Evolutionary conservation across 2,888 invertebrate genomes (phyloP).

Genomic region (Nemoura dubitans): DNA sequence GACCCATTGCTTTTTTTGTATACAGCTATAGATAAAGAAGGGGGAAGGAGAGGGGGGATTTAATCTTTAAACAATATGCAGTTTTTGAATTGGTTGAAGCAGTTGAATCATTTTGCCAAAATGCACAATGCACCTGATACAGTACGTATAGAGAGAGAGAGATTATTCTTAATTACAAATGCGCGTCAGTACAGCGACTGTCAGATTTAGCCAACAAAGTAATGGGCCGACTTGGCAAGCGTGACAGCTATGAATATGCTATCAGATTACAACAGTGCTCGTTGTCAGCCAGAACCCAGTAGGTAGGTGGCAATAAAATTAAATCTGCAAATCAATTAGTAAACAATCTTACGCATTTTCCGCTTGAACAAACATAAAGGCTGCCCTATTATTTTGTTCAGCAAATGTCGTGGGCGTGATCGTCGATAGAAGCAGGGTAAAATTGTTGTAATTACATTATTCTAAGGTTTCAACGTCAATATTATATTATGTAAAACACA

Average conservation of each 20-base stretch:
- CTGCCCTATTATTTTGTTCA: not conserved
- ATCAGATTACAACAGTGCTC: not conserved
- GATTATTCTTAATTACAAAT: no score
- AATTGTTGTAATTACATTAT: not conserved
- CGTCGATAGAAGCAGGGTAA: not conserved
- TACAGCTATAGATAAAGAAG: no score
- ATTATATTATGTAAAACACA: slow-evolving; percentile 7
- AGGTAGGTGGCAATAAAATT: not conserved
- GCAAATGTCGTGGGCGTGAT: not conserved
- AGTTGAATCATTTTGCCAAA: no score
- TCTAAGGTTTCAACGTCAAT: not conserved
- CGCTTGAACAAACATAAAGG: not conserved
- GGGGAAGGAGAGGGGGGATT: no score
- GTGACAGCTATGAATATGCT: not conserved
- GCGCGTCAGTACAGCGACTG: not conserved
- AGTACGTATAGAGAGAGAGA: no score
- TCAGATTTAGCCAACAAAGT: not conserved
- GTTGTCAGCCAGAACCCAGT: not conserved
- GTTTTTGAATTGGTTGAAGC: no score
- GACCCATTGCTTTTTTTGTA: no score
- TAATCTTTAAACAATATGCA: no score
- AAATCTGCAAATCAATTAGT: slow-evolving; percentile 5
- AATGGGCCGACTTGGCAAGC: not conserved
- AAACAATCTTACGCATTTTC: not conserved
- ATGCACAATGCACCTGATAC: no score